Conservation (phyloP, 2,888 invertebrate genomes). For the Tanypteryx hageni region DNA sequence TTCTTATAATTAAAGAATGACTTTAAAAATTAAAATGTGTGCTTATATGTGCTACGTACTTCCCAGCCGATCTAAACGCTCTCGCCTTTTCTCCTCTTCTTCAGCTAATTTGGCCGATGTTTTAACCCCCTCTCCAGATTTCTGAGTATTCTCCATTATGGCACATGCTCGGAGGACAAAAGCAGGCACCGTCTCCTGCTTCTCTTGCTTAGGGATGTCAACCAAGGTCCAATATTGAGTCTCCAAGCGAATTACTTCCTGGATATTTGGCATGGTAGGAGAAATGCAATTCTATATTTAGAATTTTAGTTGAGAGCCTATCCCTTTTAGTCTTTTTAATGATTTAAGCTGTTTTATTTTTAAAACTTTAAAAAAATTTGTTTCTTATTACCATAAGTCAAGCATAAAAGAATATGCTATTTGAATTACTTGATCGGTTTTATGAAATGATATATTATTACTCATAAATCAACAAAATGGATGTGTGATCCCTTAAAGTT, state of each 20-base stretch:
- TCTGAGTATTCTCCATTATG: conserved; percentile 94
- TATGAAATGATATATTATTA: too few relatives aligned
- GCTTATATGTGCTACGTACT: conserved; percentile 77
- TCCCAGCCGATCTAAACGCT: conserved; percentile 90
- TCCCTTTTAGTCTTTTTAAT: too few relatives aligned
- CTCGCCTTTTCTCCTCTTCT: conserved; percentile 89
- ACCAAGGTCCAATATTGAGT: conserved; percentile 96
- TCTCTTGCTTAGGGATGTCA: conserved; percentile 95
- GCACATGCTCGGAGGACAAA: conserved; percentile 94
- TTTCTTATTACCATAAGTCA: neutral
- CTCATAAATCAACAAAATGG: too few relatives aligned
- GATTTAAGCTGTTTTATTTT: neutral
- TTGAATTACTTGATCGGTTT: neutral
- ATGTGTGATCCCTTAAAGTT: too few relatives aligned
- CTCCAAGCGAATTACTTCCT: conserved; percentile 94
- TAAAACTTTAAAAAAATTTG: neutral
- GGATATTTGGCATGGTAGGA: conserved; percentile 69
- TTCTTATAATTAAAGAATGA: neutral
- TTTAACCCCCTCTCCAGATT: conserved; percentile 92
- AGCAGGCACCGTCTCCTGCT: conserved; percentile 94
- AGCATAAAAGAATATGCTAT: neutral
- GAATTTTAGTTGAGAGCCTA: too few relatives aligned
- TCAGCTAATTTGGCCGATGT: conserved; percentile 90
- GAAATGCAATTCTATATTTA: neutral
- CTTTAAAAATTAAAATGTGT: neutral